Evolutionary conservation across 1,140 invertebrate species (phyloP).

Genomic region (Apis florea): DNA sequence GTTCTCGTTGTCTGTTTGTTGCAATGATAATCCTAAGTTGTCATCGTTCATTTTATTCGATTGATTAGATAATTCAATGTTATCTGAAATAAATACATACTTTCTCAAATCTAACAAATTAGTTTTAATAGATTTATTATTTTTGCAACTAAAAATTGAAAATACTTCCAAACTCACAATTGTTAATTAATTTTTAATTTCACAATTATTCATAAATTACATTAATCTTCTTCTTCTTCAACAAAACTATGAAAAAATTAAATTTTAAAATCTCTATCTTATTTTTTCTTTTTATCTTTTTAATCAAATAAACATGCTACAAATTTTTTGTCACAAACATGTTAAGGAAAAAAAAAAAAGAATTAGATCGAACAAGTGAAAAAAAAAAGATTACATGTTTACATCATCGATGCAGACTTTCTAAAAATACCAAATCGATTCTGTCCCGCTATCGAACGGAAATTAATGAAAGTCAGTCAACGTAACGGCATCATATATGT

Average conservation of each 20-base stretch:
- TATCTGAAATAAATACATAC: not conserved
- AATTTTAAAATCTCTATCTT: too few species aligned
- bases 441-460: not conserved
- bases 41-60: not conserved
- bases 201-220: too few species aligned
- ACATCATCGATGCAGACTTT: constrained; percentile 2
- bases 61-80: not conserved
- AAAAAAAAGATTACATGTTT: not conserved
- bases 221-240: too few species aligned
- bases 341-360: too few species aligned
- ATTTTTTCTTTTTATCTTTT: too few species aligned
- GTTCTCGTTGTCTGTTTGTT: not conserved
- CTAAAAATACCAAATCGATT: constrained; percentile 14
- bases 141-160: too few species aligned
- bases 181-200: not conserved
- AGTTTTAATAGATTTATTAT: too few species aligned
- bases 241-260: too few species aligned
- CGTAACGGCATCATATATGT: not conserved
- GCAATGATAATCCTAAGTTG: not conserved
- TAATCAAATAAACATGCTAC: too few species aligned
- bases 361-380: not conserved
- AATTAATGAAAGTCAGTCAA: not conserved
- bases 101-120: not conserved
- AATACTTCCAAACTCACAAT: not conserved
- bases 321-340: too few species aligned